These are phyloP conservation scores for Papilio dardanus DNA, from an alignment of 1,140 invertebrate species.

Conservation along the genomic window DNA sequence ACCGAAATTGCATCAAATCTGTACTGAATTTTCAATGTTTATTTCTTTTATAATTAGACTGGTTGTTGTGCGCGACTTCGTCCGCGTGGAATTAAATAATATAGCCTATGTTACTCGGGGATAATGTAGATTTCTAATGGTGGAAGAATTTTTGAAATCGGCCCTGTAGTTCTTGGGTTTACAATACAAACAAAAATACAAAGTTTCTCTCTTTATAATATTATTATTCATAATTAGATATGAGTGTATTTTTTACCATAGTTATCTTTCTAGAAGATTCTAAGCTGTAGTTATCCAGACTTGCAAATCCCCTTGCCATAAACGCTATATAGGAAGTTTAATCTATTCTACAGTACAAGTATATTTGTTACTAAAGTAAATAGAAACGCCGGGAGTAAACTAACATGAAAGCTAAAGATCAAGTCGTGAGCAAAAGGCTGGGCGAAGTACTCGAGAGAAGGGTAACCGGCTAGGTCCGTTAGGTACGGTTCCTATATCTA, in stretches of 20 bases:
- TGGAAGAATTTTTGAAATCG: too few species aligned
- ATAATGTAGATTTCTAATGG: too few species aligned
- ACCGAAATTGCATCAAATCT: too few species aligned
- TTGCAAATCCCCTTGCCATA: background rate
- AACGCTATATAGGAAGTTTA: background rate
- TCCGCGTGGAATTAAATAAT: too few species aligned
- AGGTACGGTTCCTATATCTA: slow-evolving; percentile 31
- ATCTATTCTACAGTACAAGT: background rate
- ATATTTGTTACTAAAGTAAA: slow-evolving; percentile 24
- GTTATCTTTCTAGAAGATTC: background rate
- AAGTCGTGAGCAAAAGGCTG: slow-evolving; percentile 17
- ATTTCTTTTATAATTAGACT: too few species aligned
- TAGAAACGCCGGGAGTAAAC: slow-evolving; percentile 15
- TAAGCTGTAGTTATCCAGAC: background rate
- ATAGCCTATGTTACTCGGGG: too few species aligned
- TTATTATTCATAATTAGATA: too few species aligned
- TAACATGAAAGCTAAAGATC: slow-evolving; percentile 20
- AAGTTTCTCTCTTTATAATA: background rate
- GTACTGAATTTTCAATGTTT: too few species aligned
- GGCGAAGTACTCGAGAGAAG: slow-evolving; percentile 22
- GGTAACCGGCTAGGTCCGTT: slow-evolving; percentile 34
- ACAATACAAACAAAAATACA: too few species aligned
- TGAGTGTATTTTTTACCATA: background rate
- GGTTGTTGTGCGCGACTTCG: too few species aligned
- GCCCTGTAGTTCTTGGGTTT: too few species aligned